These are phyloP conservation scores for Hetaerina titia DNA, from an alignment of 2,888 invertebrate species.

Conservation along the genomic window DNA sequence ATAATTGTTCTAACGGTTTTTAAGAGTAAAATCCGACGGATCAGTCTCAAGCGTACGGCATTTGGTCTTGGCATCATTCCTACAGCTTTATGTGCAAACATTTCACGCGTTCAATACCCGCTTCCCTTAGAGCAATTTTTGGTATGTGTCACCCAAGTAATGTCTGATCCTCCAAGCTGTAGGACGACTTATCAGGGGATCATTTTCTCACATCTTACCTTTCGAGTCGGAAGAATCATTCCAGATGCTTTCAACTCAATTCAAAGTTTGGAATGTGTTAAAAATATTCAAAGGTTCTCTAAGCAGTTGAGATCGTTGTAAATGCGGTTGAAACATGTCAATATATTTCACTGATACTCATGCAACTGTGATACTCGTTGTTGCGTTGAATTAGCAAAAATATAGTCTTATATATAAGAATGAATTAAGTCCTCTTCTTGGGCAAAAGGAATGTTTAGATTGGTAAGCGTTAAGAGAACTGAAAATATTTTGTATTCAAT, in stretches of 20 bases:
- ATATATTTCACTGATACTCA: too few relatives aligned
- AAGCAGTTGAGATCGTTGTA: too few relatives aligned
- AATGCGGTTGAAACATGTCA: too few relatives aligned
- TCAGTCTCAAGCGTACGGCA: not conserved
- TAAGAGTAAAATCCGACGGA: not conserved
- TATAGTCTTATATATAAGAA: too few relatives aligned
- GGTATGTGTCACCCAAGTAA: not conserved
- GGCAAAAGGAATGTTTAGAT: not conserved
- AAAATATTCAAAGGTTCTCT: too few relatives aligned
- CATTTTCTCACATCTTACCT: not conserved
- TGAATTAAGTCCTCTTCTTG: not conserved
- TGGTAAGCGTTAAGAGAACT: not conserved
- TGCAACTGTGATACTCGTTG: not conserved
- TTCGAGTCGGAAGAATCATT: not conserved
- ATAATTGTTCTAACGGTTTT: slow-evolving; percentile 30
- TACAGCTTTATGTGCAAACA: not conserved
- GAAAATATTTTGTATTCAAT: not conserved
- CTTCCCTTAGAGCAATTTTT: not conserved
- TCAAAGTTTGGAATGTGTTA: not conserved
- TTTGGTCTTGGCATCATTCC: not conserved
- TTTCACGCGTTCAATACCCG: not conserved
- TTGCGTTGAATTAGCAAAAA: too few relatives aligned
- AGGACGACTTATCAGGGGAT: not conserved
- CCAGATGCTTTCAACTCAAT: not conserved
- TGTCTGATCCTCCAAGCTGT: not conserved